Conservation (phyloP, 2,113 vertebrate genomes). For the human (Homo sapiens) region GRCh38 chr4:83699001-83699500, state of each 20-base stretch:
- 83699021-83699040: not conserved
- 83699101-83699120: not conserved
- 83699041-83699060: not conserved
- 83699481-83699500: not conserved
- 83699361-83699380: not conserved
- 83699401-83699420: not conserved
- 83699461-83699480: not conserved
- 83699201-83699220: not conserved
- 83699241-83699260: not conserved
- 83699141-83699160: not conserved
- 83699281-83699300: not conserved
- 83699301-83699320: not conserved
- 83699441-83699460: not conserved
- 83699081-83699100: not conserved
- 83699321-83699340: not conserved
- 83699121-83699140: not conserved
- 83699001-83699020: not conserved
- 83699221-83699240: not conserved
- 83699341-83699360: no score
- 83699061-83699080: not conserved
- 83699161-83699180: not conserved
- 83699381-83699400: not conserved
- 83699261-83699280: not conserved
- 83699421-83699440: not conserved
- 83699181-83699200: not conserved